These are phyloP conservation scores for Mesoligia furuncula DNA, from an alignment of 2,888 invertebrate species.

Conservation along the genomic window DNA sequence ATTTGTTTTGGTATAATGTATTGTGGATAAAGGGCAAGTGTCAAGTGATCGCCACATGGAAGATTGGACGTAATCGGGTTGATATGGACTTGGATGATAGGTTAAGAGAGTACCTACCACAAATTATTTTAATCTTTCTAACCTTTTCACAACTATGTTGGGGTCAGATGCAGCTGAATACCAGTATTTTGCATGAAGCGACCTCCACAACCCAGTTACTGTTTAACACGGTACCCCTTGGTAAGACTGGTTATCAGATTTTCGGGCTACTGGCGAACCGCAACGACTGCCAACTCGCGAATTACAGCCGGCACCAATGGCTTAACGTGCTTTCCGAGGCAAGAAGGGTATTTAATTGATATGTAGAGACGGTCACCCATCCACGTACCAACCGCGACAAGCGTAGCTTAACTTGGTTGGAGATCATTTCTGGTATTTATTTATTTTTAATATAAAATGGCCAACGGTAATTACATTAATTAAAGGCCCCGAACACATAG, in stretches of 20 bases:
- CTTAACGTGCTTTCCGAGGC: neutral
- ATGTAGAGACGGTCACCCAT: neutral
- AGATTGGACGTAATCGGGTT: conserved; percentile 15
- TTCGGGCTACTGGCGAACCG: neutral
- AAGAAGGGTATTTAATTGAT: neutral
- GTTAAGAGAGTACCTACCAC: neutral
- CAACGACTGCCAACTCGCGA: neutral
- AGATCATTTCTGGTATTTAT: too few species aligned
- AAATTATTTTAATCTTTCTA: neutral
- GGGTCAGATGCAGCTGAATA: neutral
- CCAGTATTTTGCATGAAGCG: neutral
- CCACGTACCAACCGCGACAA: neutral
- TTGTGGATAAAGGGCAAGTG: conserved; percentile 56
- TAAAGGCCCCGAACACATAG: too few species aligned
- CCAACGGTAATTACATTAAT: too few species aligned
- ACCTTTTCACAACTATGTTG: neutral
- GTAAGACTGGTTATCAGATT: neutral
- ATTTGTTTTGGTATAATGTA: conserved; percentile 69
- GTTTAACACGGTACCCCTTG: neutral
- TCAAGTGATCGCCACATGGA: conserved; percentile 52
- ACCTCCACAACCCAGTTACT: neutral
- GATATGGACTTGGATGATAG: neutral
- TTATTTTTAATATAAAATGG: too few species aligned
- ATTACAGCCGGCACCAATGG: neutral
- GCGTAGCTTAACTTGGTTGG: too few species aligned